Evolutionary conservation across 1,140 invertebrate species (phyloP).

Genomic region (Dufourea novaeangliae): DNA sequence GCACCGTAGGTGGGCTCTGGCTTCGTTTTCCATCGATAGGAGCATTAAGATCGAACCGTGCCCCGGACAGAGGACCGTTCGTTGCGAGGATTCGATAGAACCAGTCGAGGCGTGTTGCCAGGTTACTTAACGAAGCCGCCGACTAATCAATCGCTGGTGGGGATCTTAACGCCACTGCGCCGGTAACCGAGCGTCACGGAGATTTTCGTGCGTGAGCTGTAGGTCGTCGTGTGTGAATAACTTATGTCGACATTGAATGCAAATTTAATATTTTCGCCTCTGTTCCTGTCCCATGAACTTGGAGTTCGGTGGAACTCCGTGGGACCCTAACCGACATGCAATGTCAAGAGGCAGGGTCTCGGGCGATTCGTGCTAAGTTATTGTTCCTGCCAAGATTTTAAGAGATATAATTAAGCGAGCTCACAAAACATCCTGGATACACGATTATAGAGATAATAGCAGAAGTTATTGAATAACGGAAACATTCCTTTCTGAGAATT

Average conservation of each 20-base stretch:
- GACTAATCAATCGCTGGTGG: conserved; percentile 11
- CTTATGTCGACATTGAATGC: conserved; percentile 57
- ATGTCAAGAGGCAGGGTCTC: not conserved
- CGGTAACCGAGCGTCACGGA: conserved; percentile 28
- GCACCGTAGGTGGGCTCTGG: conserved; percentile 18
- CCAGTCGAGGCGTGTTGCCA: conserved; percentile 18
- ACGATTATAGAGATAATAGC: not conserved
- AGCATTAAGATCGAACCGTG: not conserved
- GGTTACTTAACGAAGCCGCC: conserved; percentile 17
- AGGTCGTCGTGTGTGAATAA: conserved; percentile 7
- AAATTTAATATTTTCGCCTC: conserved; percentile 61
- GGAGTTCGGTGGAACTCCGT: conserved; percentile 9
- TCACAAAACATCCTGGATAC: not conserved
- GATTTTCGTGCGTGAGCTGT: conserved; percentile 50
- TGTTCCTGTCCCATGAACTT: conserved; percentile 56
- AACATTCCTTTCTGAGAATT: not conserved
- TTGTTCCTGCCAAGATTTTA: conserved; percentile 23
- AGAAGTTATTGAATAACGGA: conserved; percentile 7
- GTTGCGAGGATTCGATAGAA: conserved; percentile 12
- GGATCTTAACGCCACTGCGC: conserved; percentile 16
- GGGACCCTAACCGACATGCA: conserved; percentile 34
- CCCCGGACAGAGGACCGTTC: not conserved
- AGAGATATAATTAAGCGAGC: not conserved
- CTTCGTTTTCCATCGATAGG: conserved; percentile 27
- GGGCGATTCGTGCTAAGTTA: conserved; percentile 4